Evolutionary conservation across 2,797 vertebrate genomes (phyloP), one percentile per base, ranked within the genome.

Genomic region (Salmo trutta): DNA sequence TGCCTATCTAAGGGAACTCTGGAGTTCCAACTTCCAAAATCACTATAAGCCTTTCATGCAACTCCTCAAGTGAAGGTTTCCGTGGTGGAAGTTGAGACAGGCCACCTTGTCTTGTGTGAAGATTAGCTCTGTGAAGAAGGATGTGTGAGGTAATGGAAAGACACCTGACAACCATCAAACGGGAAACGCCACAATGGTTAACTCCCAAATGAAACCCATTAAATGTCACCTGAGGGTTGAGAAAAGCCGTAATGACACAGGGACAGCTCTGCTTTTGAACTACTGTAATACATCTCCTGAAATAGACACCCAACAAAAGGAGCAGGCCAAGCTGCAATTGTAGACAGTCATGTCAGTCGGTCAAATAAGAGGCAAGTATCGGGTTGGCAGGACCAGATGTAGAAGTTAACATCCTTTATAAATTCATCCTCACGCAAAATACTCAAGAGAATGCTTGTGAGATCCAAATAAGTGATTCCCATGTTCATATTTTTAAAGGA

Each of bases 1-100:
- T 24, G 17, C 12, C 62, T 52, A 33, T 68, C 31, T 17, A 17
- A 31, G 31, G 66, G 66, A 68, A 33, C 29, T 16, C 14, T 15
- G 65, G 27, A 4, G 16, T 54, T 70, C 21, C 47, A 54, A 82
- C 76, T 8, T 90, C 83, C 86, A 86, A 83, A 85, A 87, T 89
- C 87, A 81, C 79, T 83, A 68, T 84, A 87, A 88, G 82, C 79
- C 84, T 81, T 88, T 77, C 51, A 12, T 80, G 77, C 77, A 87
- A 80, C 83, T 88, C 83, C 83, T 82, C 81, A 90, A 88, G 87
- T 88, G 82, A 90, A 84, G 83, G 82, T 88, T 87, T 86, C 80
- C 10, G 41, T 47, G 41, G 41, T 47, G 41, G 41, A 47, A 47
- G 10, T 47, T 47, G 41, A 87, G 87, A 87, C 87, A 85, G 87